Conservation (phyloP, 2,797 vertebrate species). For the Australoheros facetus region DNA sequence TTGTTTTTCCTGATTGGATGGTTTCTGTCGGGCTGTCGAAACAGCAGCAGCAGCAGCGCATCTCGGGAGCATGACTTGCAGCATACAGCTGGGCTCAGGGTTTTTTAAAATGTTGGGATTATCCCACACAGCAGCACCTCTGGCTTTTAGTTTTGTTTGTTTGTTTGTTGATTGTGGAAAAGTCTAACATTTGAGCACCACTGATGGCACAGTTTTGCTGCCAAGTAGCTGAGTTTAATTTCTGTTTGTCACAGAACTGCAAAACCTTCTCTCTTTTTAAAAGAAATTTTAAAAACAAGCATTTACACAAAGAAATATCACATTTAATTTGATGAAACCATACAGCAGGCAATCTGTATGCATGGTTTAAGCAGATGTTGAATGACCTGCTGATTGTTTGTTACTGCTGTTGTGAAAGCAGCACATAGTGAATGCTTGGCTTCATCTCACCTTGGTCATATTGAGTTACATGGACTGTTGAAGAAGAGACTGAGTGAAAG, state of each 20-base stretch:
- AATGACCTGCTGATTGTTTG: conserved; percentile 38
- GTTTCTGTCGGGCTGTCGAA: conserved; percentile 49
- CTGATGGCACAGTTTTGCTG: background rate
- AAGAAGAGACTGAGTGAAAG: conserved; percentile 39
- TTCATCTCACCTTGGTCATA: conserved; percentile 9
- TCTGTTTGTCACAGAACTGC: background rate
- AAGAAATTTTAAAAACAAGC: accelerated
- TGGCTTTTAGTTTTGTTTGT: conserved; percentile 56
- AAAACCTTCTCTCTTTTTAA: background rate
- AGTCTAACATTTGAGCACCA: background rate
- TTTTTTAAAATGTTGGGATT: conserved; percentile 31
- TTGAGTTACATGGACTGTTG: conserved; percentile 47
- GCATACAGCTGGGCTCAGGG: conserved; percentile 61
- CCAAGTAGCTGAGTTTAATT: accelerated
- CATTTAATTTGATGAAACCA: background rate
- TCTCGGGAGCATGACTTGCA: conserved; percentile 65
- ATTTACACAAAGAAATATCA: background rate
- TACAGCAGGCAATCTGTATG: conserved; percentile 15
- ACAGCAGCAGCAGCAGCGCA: conserved; percentile 68
- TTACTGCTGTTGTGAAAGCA: conserved; percentile 34
- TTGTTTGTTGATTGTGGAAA: background rate
- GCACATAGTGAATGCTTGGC: conserved; percentile 11
- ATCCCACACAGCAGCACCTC: conserved; percentile 61
- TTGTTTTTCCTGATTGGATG: conserved; percentile 24
- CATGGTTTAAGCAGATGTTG: conserved; percentile 35